Evolutionary conservation across 2,113 vertebrate species (phyloP).

Genomic region (Oncorhynchus tshawytscha): DNA sequence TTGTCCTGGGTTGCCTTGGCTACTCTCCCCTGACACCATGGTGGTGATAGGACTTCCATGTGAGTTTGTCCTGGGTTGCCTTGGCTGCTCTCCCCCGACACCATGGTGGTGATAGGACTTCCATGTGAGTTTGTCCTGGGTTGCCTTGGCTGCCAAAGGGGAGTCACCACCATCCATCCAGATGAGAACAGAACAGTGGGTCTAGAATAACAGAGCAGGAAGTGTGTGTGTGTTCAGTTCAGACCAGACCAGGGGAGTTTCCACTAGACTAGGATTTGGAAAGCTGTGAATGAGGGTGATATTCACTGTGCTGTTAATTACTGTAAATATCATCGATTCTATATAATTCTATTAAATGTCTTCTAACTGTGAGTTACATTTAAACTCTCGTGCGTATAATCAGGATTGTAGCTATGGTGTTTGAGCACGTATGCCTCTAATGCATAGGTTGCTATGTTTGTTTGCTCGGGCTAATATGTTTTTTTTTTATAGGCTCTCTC

Average conservation of each 20-base stretch:
- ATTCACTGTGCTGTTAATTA: not conserved
- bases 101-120: constrained; percentile 27
- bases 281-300: constrained; percentile 29
- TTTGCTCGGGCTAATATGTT: not conserved
- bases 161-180: constrained; percentile 30
- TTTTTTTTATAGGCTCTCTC: not conserved
- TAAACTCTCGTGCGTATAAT: too few species aligned
- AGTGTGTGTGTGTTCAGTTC: constrained; percentile 35
- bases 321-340: not conserved
- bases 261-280: constrained; percentile 42
- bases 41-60: constrained; percentile 39
- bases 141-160: constrained; percentile 29
- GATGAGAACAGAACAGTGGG: constrained; percentile 8
- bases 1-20: not conserved
- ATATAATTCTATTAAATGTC: too few species aligned
- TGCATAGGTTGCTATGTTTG: not conserved
- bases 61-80: constrained; percentile 17
- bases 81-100: too few species aligned
- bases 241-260: constrained; percentile 34
- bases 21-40: not conserved
- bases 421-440: too few species aligned
- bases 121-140: constrained; percentile 32
- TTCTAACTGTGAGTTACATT: not conserved
- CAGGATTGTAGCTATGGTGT: too few species aligned
- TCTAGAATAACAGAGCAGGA: constrained; percentile 58